Conservation (phyloP, 2,888 invertebrate species). For the Drosophila rubida region DNA sequence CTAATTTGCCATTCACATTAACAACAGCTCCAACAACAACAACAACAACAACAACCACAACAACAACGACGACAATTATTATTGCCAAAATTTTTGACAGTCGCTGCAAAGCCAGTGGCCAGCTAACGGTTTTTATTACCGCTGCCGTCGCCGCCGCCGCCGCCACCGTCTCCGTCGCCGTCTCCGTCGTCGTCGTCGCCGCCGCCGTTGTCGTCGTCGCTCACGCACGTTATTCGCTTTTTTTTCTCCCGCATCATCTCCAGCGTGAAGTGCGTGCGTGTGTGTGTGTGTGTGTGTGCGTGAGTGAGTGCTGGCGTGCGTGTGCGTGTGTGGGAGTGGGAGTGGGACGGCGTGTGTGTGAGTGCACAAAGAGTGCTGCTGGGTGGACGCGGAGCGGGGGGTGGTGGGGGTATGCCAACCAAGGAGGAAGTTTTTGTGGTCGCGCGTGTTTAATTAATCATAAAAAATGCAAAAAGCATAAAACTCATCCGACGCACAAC, state of each 20-base stretch:
- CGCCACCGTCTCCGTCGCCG: constrained; percentile 11
- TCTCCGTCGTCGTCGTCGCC: constrained; percentile 9
- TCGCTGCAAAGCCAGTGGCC: constrained; percentile 29
- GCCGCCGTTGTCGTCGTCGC: constrained; percentile 34
- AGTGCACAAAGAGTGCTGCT: constrained; percentile 9
- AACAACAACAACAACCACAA: constrained; percentile 12
- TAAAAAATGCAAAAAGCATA: constrained; percentile 57
- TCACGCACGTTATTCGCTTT: constrained; percentile 59
- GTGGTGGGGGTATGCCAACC: neutral
- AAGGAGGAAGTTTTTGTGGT: constrained; percentile 54
- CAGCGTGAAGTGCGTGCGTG: constrained; percentile 46
- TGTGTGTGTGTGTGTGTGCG: constrained; percentile 31
- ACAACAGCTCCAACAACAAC: constrained; percentile 29
- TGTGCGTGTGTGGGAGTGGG: constrained; percentile 36
- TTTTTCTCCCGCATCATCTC: constrained; percentile 44
- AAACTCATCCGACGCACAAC: constrained; percentile 29
- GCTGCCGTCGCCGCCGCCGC: constrained; percentile 25
- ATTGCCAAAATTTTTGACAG: constrained; percentile 35
- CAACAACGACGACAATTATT: constrained; percentile 26
- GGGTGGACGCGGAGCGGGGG: constrained; percentile 7
- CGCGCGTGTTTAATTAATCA: constrained; percentile 79
- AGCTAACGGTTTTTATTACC: constrained; percentile 62
- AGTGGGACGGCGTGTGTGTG: constrained; percentile 28
- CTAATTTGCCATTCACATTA: constrained; percentile 63
- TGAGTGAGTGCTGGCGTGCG: constrained; percentile 22